Base-by-base conservation (phyloP, 1,140 invertebrate species). In the Teleopsis dalmanni region DNA sequence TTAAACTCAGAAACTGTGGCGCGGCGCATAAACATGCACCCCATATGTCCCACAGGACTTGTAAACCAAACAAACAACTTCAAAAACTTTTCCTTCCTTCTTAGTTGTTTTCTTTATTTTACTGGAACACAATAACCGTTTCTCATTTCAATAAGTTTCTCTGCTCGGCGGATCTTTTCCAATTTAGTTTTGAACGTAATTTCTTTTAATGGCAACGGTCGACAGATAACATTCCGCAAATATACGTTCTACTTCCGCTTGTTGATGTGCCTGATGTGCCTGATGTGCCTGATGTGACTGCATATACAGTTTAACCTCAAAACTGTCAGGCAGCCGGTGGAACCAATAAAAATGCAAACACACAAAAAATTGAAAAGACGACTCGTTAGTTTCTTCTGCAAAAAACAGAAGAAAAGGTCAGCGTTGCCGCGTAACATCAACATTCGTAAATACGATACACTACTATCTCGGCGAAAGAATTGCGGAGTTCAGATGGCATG, bases 141-240 rank as follows among this genome's bases (percentile, higher is more conserved):
- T 65, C 62, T 65, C 59, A 65, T 65, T 65, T 65, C 62, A 62
- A 53, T 57, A 53, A 42, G 25, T 43, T 41, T 51, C 40, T 33
- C 23, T 35, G 19, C 19, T 38, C 19, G 14, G 14, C 13, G n/a
- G 23, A 53, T 56, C 58, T 57, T 58, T 63, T 46, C 55, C 57
- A 65, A 59, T 65, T 65, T 61, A 65, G 62, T 65, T 64, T 64
- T 65, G 61, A 64, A 53, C 59, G 59, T 64, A 64, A 64, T 64
- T 64, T 64, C 61, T 61, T 61, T 64, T 64, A 61, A 64, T 63
- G 61, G 61, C 61, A 48, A 51, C 57, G 59, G 55, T 56, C 57
- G 53, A 59, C 60, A 64, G 61, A 59, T 64, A 61, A 59, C 59
- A 61, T 58, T 59, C 56, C 53, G 53, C 47, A 11, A 23, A 10